A percentile compares a stretch with the other conserved stretches of the same genome.
These are phyloP conservation scores for Neoascia interrupta DNA, from an alignment of 2,888 invertebrate species.

Conservation along the genomic window DNA sequence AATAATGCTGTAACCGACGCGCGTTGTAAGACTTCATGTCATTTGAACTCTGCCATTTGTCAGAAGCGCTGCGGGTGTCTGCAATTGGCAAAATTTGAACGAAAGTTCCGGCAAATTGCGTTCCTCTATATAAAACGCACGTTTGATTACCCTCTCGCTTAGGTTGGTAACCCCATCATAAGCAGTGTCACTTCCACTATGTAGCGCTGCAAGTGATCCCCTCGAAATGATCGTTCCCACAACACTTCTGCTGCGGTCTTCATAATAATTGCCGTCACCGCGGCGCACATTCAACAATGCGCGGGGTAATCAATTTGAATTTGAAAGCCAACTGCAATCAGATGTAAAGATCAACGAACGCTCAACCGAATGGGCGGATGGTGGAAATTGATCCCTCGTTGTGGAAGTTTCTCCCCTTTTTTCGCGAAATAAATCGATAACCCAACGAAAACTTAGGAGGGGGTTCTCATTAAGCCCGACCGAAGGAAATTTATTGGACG, in stretches of 20 bases:
- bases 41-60: slow-evolving; percentile 60
- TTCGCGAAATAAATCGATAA: slow-evolving; percentile 39
- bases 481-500: slow-evolving; percentile 38
- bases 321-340: slow-evolving; percentile 53
- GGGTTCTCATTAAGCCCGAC: slow-evolving; percentile 21
- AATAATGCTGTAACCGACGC: neutral
- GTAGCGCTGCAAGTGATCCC: slow-evolving; percentile 31
- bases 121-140: slow-evolving; percentile 18
- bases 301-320: slow-evolving; percentile 49
- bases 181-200: slow-evolving; percentile 6
- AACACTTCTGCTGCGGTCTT: slow-evolving; percentile 38
- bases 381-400: slow-evolving; percentile 54
- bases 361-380: slow-evolving; percentile 26
- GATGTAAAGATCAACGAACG: slow-evolving; percentile 57
- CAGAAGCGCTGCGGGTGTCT: slow-evolving; percentile 27
- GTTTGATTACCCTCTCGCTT: no score
- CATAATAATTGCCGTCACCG: slow-evolving; percentile 20
- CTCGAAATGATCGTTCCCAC: slow-evolving; percentile 52
- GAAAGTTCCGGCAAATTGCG: slow-evolving; percentile 49
- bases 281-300: neutral
- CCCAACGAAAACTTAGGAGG: slow-evolving; percentile 12
- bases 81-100: slow-evolving; percentile 33
- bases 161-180: neutral
- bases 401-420: slow-evolving; percentile 36
- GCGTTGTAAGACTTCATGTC: slow-evolving; percentile 8